Evolutionary conservation across 1,140 invertebrate genomes (phyloP).

Genomic region (Ceratosolen solmsi): DNA sequence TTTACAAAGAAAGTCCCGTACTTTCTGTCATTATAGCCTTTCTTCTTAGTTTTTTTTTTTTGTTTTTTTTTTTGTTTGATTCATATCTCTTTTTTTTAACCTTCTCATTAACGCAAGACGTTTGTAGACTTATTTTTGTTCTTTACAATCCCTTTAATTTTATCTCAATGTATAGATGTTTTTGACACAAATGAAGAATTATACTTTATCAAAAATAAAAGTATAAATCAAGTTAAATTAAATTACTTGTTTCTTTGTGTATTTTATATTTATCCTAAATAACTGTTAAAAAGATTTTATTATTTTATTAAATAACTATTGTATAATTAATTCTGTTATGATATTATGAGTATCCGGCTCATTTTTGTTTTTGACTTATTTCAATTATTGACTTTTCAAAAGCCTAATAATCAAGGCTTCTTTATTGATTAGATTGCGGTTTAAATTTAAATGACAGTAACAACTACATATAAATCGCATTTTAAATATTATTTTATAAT

Average conservation of each 20-base stretch:
- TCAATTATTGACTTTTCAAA: too few relatives aligned
- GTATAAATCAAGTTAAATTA: neutral
- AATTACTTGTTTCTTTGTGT: neutral
- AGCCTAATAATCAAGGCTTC: too few relatives aligned
- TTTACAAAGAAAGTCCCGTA: neutral
- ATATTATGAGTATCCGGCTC: too few relatives aligned
- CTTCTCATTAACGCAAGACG: neutral
- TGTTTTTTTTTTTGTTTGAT: neutral
- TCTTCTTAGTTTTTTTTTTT: neutral
- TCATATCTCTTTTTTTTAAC: neutral
- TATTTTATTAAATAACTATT: too few relatives aligned
- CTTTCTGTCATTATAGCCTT: neutral
- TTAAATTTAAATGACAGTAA: too few relatives aligned
- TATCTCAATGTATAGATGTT: neutral
- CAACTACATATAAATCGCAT: too few relatives aligned
- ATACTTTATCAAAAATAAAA: neutral
- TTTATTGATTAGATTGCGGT: too few relatives aligned
- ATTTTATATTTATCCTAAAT: neutral
- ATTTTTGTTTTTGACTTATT: too few relatives aligned
- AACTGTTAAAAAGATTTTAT: too few relatives aligned
- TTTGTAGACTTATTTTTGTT: neutral
- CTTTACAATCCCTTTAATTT: neutral
- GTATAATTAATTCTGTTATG: too few relatives aligned
- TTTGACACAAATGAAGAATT: neutral
- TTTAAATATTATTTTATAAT: too few relatives aligned